Evolutionary conservation across 2,797 vertebrate species (phyloP).

Genomic region (Sarcophilus harrisii): DNA sequence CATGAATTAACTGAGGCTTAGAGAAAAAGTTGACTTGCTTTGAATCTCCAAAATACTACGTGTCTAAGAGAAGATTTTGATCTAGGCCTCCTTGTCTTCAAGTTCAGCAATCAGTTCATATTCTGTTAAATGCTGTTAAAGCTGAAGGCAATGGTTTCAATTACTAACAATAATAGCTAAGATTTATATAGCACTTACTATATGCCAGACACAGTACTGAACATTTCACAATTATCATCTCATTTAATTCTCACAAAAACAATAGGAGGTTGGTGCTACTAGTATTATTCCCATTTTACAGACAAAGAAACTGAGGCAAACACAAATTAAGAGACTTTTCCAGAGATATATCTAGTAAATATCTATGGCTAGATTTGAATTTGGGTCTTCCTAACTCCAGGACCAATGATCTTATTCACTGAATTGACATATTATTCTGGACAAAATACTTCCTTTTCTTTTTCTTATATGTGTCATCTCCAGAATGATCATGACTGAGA

Average conservation of each 20-base stretch:
- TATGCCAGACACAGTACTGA: background rate
- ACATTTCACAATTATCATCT: background rate
- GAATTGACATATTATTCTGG: too few species aligned
- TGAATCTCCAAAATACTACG: background rate
- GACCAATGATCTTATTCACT: too few species aligned
- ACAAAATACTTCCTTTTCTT: too few species aligned
- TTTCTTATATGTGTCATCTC: too few species aligned
- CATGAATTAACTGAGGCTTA: background rate
- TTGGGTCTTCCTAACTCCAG: too few species aligned
- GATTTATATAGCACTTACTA: background rate
- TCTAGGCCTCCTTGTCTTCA: background rate
- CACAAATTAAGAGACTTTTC: too few species aligned
- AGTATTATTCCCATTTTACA: too few species aligned
- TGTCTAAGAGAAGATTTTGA: background rate
- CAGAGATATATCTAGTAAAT: too few species aligned
- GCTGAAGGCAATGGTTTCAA: background rate
- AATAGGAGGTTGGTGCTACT: too few species aligned
- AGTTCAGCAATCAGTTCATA: background rate
- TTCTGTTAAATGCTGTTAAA: background rate
- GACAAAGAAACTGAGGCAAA: too few species aligned
- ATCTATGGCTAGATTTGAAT: too few species aligned
- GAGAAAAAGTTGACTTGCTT: background rate
- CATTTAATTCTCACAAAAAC: background rate
- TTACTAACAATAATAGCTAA: background rate
- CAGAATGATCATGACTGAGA: too few species aligned